Base-by-base conservation (phyloP, 2,888 invertebrate genomes). In the Papilio gigon region DNA sequence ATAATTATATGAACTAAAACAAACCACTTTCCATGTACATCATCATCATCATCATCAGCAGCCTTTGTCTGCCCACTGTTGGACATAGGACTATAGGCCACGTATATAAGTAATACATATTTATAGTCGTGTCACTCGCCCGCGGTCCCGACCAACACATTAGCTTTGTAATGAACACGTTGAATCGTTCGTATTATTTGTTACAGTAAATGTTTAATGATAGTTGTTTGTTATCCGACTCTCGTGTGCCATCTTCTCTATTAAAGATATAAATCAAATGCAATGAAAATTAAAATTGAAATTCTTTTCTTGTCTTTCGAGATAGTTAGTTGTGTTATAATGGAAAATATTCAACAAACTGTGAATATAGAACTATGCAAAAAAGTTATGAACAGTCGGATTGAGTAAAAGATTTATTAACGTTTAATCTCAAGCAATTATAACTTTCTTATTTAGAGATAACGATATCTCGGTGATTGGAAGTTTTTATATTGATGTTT, bases 141-240 rank as follows among this genome's bases (percentile, higher is more conserved):
- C 14, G 50, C 27, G 27, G 50, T 27, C 22, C 25, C 27, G 27
- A 6, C 27, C 17, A 8, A 17, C 17, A 53, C 50, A 53, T 27
- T 27, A 50, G 50, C 27, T 27, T 53, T 27, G 6, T 53, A 53
- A 53, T 53, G 27, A 53, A 17, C 17, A 53, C n/a, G 12, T 47
- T 22, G 50, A 50, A 27, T 50, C 12, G 5, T 25, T 50, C 27
- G 27, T 20, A 44, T 44, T 20, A 27, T 50, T 22, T 25, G 11
- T 22, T 25, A 12, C 14, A 14, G 2, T 27, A 5, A 27, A 14
- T 27, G 6, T 22, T 53, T 53, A 27, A 27, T 53, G 27, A 53
- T 53, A 27, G 14, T 20, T 50, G 14, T 25, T 14, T 0, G 14
- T 50, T 25, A 5, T 50, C 14, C n/a, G n/a, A n/a, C n/a, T n/a